Base-by-base conservation (phyloP, 2,113 vertebrate genomes). In the Poecilia latipinna region DNA sequence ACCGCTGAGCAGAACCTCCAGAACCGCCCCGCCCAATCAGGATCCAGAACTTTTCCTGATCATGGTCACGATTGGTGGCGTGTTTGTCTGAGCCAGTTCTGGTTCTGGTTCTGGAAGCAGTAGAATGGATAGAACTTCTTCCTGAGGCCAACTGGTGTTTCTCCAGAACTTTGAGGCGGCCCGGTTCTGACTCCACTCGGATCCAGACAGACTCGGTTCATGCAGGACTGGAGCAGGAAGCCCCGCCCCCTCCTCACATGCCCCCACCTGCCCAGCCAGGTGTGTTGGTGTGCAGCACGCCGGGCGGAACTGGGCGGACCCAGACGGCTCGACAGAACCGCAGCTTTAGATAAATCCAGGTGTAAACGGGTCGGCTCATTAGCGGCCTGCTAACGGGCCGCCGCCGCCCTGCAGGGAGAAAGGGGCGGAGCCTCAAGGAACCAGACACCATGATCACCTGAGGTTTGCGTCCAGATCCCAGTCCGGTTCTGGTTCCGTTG, bases 311-410 rank as follows among this genome's bases (percentile, higher is more conserved):
- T 42, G 80, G 70, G 80, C 17, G 72, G 88, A 85, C 28, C 72
- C 80, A 85, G 87, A 88, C 86, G n/a, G 64, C 35, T 15, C 60
- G 77, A 79, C 78, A 24, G 26, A 86, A 79, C 77, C 75, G 32
- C 84, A 65, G 63, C 77, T 83, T 86, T 82, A 85, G 78, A 68
- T 84, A 87, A 86, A 91, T 82, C 85, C 70, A 4, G 13, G 12
- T 86, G 76, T 82, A 82, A 85, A 7, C 80, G 1, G 51, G 44
- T 48, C 2, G 48, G 65, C n/a, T 70, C 74, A 60, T 81, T 80
- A 80, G 75, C 61, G 33, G 63, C 48, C 76, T 80, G 80, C 68
- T 72, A 78, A 87, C 78, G 83, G 44, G 87, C 68, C 51, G 12
- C 68, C 51, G 12, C 33, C 15, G 1, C 69, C n/a, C 33, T 13